phyloP scores from a whole-genome alignment of 2,888 invertebrate genomes.

The Xestia rhomboidea region DNA sequence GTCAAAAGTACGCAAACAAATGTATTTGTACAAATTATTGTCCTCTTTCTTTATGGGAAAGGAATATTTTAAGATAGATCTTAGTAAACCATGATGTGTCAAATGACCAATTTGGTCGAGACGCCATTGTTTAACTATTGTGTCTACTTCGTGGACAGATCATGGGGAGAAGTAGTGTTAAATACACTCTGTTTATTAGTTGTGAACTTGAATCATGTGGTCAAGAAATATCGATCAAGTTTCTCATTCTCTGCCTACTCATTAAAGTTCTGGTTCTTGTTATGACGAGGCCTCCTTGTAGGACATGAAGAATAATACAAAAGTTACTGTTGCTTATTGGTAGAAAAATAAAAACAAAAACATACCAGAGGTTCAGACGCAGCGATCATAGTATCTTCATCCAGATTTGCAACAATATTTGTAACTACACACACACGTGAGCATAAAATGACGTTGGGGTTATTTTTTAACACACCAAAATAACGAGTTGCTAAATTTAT shows the following conservation, averaged over 20 bases:
- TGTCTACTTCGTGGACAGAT: too few species aligned
- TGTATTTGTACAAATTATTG: neutral
- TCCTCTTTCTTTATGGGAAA: neutral
- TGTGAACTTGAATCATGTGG: neutral
- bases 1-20: neutral
- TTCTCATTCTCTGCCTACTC: neutral
- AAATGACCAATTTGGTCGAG: too few species aligned
- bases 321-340: neutral
- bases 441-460: conserved; percentile 61
- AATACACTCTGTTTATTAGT: neutral
- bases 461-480: conserved; percentile 37
- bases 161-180: neutral
- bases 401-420: conserved; percentile 94
- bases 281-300: neutral
- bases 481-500: neutral
- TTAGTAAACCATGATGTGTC: too few species aligned
- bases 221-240: neutral
- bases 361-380: conserved; percentile 96
- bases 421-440: conserved; percentile 72
- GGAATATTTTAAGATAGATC: neutral
- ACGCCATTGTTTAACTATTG: too few species aligned
- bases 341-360: conserved; percentile 61
- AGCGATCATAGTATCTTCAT: conserved; percentile 97
- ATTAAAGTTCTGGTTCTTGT: neutral
- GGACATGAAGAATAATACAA: neutral